Evolutionary conservation across 2,797 vertebrate species (phyloP), one percentile per base, ranked within the genome.

Genomic region (Clarias pachynema): DNA sequence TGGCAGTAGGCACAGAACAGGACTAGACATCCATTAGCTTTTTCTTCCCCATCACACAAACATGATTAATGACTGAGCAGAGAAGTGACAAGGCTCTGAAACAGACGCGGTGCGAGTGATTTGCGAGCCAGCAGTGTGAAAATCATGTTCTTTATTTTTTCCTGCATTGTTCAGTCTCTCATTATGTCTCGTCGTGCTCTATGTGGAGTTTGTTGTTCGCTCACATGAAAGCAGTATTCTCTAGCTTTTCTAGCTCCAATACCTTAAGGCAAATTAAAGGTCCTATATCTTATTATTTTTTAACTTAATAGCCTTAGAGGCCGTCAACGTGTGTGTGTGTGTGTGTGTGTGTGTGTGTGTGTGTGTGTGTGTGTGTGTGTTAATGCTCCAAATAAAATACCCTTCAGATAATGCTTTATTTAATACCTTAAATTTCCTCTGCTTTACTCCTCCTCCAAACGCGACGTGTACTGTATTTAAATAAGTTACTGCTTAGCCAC

Each of bases 301-400:
- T 14, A 53, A 14, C 3, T 14, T 53, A 53, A 53, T 1, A 53
- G 12, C 14, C 49, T 53, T 53, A 14, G 49, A 53, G 49, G 49
- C 12, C 49, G 12, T 53, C 44, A 49, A 49, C 34, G 1, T 77
- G 18, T 78, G 44, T 74, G 56, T 75, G 18, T 77, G 34, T 75
- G 70, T 74, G 66, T 77, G 59, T 84, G 20, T 84, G 62, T 49
- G 68, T 83, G 81, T 72, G 79, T 81, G 63, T 68, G 79, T 69
- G 62, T 81, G 62, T 68, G 49, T 59, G 44, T 31, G 79, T n/a
- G n/a, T 69, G 79, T 72, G 68, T 83, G 69, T 75, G 82, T 56
- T 12, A 49, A 49, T 12, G 44, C 44, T 49, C 44, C 10, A 49
- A 49, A 49, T 12, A 49, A 12, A 49, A 12, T 12, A 12, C 10